A percentile compares a stretch with the other conserved stretches of the same genome.
phyloP scores from a whole-genome alignment of 2,113 vertebrate species.

The Saguinus midas region DNA sequence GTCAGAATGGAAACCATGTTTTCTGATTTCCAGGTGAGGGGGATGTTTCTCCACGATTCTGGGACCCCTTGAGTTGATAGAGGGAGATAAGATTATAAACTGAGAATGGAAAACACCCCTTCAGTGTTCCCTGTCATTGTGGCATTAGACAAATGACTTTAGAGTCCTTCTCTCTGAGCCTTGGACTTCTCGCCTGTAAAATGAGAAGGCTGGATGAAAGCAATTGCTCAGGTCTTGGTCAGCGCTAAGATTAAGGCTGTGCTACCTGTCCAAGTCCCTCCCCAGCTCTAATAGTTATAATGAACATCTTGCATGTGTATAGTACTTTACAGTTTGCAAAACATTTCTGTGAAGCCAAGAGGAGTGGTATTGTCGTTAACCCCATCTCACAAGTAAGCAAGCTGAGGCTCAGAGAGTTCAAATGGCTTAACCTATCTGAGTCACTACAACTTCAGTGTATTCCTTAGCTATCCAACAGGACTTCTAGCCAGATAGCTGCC shows the following conservation, averaged over 20 bases:
- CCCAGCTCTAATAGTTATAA: not conserved
- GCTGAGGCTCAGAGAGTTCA: not conserved
- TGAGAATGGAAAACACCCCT: not conserved
- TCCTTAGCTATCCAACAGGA: not conserved
- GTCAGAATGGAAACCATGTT: not conserved
- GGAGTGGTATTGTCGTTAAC: not conserved
- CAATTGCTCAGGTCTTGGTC: not conserved
- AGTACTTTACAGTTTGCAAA: not conserved
- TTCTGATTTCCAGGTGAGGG: not conserved
- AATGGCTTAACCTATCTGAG: not conserved
- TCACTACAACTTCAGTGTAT: not conserved
- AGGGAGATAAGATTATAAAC: not conserved
- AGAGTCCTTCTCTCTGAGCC: not conserved
- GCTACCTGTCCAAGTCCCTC: not conserved
- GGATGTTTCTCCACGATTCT: not conserved
- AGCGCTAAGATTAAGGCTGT: not conserved
- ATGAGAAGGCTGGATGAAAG: not conserved
- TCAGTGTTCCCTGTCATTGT: not conserved
- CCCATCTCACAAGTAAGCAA: not conserved
- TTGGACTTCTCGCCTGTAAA: not conserved
- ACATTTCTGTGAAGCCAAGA: not conserved
- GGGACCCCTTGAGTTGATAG: not conserved
- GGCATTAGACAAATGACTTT: not conserved
- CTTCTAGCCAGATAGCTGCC: not conserved
- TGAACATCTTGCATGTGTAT: not conserved